Evolutionary conservation across 2,797 vertebrate genomes (phyloP).

Genomic region (Cynopterus sphinx): DNA sequence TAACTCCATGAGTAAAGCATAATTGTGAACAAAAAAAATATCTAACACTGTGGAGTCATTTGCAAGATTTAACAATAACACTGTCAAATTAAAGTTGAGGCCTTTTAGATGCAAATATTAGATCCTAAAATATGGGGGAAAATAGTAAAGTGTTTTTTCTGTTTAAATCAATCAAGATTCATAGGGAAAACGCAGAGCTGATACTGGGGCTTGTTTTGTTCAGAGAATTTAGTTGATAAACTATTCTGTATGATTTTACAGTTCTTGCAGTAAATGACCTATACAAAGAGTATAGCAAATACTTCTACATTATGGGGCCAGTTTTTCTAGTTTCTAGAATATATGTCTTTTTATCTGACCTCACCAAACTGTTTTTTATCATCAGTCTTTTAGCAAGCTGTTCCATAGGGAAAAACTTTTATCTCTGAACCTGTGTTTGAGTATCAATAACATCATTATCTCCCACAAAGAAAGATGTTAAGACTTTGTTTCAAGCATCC

Average conservation of each 20-base stretch:
- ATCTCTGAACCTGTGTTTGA: neutral
- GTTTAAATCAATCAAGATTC: neutral
- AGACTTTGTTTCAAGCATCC: neutral
- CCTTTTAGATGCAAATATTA: neutral
- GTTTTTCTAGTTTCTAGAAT: neutral
- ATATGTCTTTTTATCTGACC: neutral
- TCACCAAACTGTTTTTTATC: neutral
- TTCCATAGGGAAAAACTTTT: neutral
- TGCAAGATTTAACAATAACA: neutral
- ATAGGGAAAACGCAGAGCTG: neutral
- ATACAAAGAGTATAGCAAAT: neutral
- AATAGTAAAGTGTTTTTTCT: neutral
- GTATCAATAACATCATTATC: neutral
- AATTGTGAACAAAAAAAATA: neutral
- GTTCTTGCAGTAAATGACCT: neutral
- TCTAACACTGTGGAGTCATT: neutral
- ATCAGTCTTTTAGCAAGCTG: neutral
- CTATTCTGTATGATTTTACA: neutral
- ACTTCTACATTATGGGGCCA: neutral
- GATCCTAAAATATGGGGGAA: neutral
- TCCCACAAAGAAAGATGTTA: neutral
- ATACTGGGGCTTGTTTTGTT: neutral
- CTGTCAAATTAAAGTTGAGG: neutral
- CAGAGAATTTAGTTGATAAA: constrained; percentile 7
- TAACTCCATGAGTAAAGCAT: neutral